Evolutionary conservation across 2,888 invertebrate genomes (phyloP), one percentile per base, ranked within the genome.

Genomic region (Epsilonema sp.): DNA sequence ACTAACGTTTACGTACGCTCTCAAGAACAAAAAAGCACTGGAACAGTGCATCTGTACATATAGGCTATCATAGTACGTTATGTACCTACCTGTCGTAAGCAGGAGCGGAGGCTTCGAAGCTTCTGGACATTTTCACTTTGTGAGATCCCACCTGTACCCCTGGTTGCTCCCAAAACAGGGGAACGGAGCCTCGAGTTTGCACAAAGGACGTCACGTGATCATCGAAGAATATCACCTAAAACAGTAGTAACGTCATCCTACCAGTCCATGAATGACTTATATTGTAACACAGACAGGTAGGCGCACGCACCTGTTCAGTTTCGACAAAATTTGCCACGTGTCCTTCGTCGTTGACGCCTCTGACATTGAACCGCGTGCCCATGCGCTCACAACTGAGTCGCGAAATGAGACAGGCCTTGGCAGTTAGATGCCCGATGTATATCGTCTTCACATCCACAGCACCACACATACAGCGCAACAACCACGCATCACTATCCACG

Each of bases 271-370:
- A n/a, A n/a, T n/a, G n/a, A n/a, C n/a, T n/a, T n/a, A n/a, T n/a
- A n/a, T n/a, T n/a, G n/a, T n/a, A n/a, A n/a, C n/a, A n/a, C n/a
- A n/a, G n/a, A n/a, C n/a, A n/a, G n/a, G n/a, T n/a, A n/a, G n/a
- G n/a, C n/a, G n/a, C n/a, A n/a, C 46, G 37, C 19, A 89, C 83
- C 73, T 99, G 97, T 70, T 97, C 97, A 1, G 97, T 99, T 75
- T 99, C 97, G 25, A 94, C 94, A 75, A 99, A 99, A 73, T 99
- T 99, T 1, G 97, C 97, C 19, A 97, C 97, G 72, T 90, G 83
- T 0, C 97, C 97, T 66, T 90, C 87, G 70, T 99, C 97, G 69
- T 99, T 94, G 53, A 83, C 84, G n/a, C 97, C 97, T 54, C 97
- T 75, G 0, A 94, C 92, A 72, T 94, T 92, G 66, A 97, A 99